phyloP scores from a whole-genome alignment of 2,797 vertebrate species.

The Sebastes elongatus region DNA sequence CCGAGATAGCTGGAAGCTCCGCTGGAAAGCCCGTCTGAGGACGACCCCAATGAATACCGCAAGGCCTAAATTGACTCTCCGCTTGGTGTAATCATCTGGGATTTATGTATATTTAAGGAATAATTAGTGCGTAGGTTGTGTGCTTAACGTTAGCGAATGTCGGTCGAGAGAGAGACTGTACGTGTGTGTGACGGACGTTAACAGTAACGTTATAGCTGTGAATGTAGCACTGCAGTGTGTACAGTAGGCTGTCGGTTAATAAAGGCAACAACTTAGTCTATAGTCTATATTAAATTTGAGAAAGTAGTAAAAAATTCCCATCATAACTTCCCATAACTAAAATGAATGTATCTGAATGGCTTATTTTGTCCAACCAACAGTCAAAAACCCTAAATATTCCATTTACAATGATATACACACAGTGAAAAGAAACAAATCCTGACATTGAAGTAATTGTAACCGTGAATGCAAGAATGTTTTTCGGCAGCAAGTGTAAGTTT shows the following conservation, averaged over 20 bases:
- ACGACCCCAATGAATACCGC: no score
- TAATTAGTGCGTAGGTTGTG: no score
- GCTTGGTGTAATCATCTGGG: fast-evolving
- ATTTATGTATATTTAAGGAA: no score
- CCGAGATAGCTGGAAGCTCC: no score
- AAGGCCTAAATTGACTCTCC: no score
- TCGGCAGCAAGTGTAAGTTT: not conserved
- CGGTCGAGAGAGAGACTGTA: no score
- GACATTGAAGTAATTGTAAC: not conserved
- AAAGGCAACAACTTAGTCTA: not conserved
- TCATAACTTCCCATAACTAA: not conserved
- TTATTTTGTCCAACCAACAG: not conserved
- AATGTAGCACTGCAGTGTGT: no score
- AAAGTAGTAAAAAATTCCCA: not conserved
- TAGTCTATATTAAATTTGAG: not conserved
- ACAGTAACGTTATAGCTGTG: no score
- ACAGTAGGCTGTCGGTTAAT: no score
- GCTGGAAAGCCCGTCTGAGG: no score
- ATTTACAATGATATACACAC: not conserved
- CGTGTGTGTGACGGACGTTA: no score
- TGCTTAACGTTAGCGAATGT: no score
- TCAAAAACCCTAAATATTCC: not conserved
- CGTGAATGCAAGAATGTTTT: not conserved
- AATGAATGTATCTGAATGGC: not conserved
- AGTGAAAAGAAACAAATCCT: not conserved